These are phyloP conservation scores for Octonoba sinensis DNA, from an alignment of 2,888 invertebrate genomes.

Conservation along the genomic window DNA sequence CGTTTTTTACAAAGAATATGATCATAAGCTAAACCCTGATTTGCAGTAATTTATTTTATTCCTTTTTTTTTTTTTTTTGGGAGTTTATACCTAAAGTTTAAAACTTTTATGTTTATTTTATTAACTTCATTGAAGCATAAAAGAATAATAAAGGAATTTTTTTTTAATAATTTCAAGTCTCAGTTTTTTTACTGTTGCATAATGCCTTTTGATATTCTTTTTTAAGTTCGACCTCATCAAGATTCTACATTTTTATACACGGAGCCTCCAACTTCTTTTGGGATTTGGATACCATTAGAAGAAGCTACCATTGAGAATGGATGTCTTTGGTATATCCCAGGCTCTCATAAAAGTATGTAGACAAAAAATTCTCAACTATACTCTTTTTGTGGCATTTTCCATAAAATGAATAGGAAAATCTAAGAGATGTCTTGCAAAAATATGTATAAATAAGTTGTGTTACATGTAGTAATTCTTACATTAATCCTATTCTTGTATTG, in stretches of 20 bases:
- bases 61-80: no score
- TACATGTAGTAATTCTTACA: no score
- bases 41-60: no score
- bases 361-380: background rate
- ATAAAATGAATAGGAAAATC: background rate
- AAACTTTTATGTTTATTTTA: no score
- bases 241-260: slow-evolving; percentile 90
- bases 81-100: no score
- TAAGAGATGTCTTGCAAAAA: background rate
- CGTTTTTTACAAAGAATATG: no score
- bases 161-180: background rate
- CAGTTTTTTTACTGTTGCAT: background rate
- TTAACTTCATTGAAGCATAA: background rate
- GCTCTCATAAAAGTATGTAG: slow-evolving; percentile 86
- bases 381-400: no score
- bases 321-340: slow-evolving; percentile 91
- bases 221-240: slow-evolving; percentile 73
- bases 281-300: slow-evolving; percentile 96
- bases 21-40: no score
- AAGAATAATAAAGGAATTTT: background rate
- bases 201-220: no score
- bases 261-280: slow-evolving; percentile 82
- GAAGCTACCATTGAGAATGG: slow-evolving; percentile 94
- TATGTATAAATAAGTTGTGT: no score
- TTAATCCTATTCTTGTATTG: no score